These are phyloP conservation scores for Stegana nigrithorax DNA, from an alignment of 2,888 invertebrate species.

Conservation along the genomic window DNA sequence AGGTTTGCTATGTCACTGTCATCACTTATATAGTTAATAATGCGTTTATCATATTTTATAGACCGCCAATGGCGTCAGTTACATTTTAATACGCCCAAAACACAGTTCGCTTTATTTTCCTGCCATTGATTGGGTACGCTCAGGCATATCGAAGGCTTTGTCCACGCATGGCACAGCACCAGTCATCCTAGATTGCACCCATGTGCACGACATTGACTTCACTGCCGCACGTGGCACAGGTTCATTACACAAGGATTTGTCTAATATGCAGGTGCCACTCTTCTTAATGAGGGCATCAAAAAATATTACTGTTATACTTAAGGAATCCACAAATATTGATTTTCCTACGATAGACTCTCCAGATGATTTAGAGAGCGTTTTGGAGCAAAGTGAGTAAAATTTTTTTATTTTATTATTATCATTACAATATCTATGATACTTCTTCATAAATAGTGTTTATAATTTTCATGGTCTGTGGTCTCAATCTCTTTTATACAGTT, in stretches of 20 bases:
- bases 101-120: slow-evolving; percentile 85
- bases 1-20: too few relatives aligned
- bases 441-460: not conserved
- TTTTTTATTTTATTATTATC: slow-evolving; percentile 2
- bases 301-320: slow-evolving; percentile 59
- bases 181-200: slow-evolving; percentile 84
- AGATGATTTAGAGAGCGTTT: slow-evolving; percentile 58
- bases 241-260: slow-evolving; percentile 79
- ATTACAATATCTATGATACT: not conserved
- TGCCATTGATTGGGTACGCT: slow-evolving; percentile 84
- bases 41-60: slow-evolving; percentile 67
- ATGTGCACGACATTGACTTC: slow-evolving; percentile 84
- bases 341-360: slow-evolving; percentile 57
- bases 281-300: slow-evolving; percentile 72
- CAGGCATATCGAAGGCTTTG: slow-evolving; percentile 80
- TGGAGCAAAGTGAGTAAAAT: slow-evolving; percentile 57
- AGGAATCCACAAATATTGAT: slow-evolving; percentile 62
- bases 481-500: too few relatives aligned
- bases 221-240: slow-evolving; percentile 89
- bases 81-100: slow-evolving; percentile 81
- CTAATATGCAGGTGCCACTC: slow-evolving; percentile 77
- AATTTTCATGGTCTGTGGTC: too few relatives aligned
- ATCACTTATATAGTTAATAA: slow-evolving; percentile 10
- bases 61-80: slow-evolving; percentile 78
- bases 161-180: slow-evolving; percentile 79